Evolutionary conservation across 2,113 vertebrate species (phyloP), one percentile per base, ranked within the genome.

Genomic region (Catharus minimus): DNA sequence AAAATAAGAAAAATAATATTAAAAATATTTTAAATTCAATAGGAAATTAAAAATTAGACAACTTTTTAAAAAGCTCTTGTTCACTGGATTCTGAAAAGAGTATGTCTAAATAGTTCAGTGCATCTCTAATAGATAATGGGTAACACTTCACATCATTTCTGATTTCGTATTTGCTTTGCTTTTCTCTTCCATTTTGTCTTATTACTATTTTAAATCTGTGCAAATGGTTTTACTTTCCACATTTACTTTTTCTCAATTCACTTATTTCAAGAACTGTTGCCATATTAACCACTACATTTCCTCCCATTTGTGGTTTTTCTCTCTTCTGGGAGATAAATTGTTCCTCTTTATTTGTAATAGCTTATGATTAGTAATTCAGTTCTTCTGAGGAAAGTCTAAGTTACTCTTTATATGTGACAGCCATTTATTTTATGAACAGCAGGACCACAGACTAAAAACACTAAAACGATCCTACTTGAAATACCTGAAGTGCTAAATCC

Each of bases 291-390:
- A 49, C 78, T 64, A 65, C 2, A 1, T 52, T 65, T 79, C 44
- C 15, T 68, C 15, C 57, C 55, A 49, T 41, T 28, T 74, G 57
- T 68, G 66, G 22, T 41, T 78, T 41, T 78, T 85, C 49, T 83
- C 36, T 36, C 83, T 67, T 81, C 64, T 3, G 13, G 68, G 43
- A 87, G 61, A 74, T 32, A 90, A 50, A 71, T 22, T 3, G 28
- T 65, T 91, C 85, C 78, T 87, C 27, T 77, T 82, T 86, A 82
- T 85, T 91, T 72, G 32, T 47, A 85, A 85, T 41, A 87, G 22
- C 43, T 65, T 78, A 69, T 78, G 57, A 78, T 80, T 68, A 92
- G 60, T 87, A 76, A 88, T 60, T 73, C 56, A 52, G 64, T 67
- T 86, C 15, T 65, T 95, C 52, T 79, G 41, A 82, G 69, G 26